These are phyloP conservation scores for Gerris lacustris DNA, from an alignment of 2,888 invertebrate genomes.

Conservation along the genomic window DNA sequence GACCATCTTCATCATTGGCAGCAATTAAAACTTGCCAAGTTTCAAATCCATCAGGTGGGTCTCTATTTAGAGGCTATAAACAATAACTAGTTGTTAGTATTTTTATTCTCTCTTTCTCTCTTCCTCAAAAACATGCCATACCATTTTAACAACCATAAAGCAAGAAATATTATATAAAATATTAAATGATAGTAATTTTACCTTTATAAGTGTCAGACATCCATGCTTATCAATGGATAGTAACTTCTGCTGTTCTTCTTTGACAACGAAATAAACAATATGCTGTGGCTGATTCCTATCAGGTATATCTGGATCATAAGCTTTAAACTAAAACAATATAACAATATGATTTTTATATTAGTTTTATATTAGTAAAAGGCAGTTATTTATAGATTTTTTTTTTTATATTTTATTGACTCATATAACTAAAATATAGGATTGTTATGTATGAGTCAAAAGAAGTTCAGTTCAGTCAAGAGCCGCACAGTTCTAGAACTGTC, in stretches of 20 bases:
- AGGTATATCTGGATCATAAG: constrained; percentile 76
- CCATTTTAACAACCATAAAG: too few relatives aligned
- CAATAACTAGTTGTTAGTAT: constrained; percentile 19
- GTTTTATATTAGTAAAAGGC: not conserved
- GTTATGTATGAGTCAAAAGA: too few relatives aligned
- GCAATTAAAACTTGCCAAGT: constrained; percentile 55
- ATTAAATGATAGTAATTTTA: constrained; percentile 21
- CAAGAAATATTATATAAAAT: not conserved
- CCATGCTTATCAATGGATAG: constrained; percentile 61
- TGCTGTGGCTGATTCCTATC: constrained; percentile 61
- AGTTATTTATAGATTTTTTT: too few relatives aligned
- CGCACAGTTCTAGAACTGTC: too few relatives aligned
- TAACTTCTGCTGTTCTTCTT: constrained; percentile 55
- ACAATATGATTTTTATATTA: constrained; percentile 5
- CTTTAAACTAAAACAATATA: constrained; percentile 43
- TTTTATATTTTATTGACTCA: too few relatives aligned
- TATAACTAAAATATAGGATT: too few relatives aligned
- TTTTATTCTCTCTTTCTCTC: too few relatives aligned
- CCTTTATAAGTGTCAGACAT: constrained; percentile 56
- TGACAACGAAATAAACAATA: constrained; percentile 63
- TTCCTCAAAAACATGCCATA: too few relatives aligned
- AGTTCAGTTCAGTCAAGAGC: too few relatives aligned
- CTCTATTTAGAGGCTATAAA: constrained; percentile 66
- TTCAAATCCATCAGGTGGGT: constrained; percentile 73
- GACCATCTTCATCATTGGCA: constrained; percentile 58